Evolutionary conservation across 64 coral and sea anemone species (phyloP).

Genomic region (Montipora cactus): DNA sequence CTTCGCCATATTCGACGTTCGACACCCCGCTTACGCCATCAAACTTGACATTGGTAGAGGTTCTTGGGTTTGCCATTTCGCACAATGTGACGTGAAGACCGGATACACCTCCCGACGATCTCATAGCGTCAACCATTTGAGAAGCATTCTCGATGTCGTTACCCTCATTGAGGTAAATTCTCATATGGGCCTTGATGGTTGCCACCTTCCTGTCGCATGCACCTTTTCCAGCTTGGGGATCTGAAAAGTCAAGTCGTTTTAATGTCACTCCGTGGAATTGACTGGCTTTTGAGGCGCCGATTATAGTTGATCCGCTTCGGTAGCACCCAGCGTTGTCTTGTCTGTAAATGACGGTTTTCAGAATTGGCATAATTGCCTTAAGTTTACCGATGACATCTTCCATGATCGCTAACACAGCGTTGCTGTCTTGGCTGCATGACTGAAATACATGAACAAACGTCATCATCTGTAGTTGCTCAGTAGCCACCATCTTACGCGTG

Average conservation of each 20-base stretch:
- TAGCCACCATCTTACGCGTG: neutral
- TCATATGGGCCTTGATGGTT: constrained; percentile 36
- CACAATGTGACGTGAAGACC: neutral
- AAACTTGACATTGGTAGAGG: constrained; percentile 12
- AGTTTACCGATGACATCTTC: constrained; percentile 19
- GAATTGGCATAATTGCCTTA: constrained; percentile 42
- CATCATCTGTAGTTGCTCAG: constrained; percentile 9
- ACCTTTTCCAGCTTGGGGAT: constrained; percentile 47
- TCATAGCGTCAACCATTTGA: neutral
- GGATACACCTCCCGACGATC: neutral
- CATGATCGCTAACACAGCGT: constrained; percentile 17
- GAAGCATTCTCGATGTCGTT: neutral
- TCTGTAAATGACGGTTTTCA: constrained; percentile 33
- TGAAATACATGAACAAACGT: constrained; percentile 53
- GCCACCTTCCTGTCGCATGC: constrained; percentile 40
- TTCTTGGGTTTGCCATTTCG: neutral
- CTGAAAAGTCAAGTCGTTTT: constrained; percentile 59
- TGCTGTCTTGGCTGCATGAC: constrained; percentile 36
- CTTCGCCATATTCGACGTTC: neutral
- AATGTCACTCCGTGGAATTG: constrained; percentile 32
- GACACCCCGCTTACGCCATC: neutral
- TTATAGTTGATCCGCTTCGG: constrained; percentile 15
- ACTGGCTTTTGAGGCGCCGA: neutral
- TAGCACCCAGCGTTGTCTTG: constrained; percentile 53
- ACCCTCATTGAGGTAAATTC: constrained; percentile 1